These are phyloP conservation scores for Falco berigora DNA, from an alignment of 2,797 vertebrate genomes.

Conservation along the genomic window DNA sequence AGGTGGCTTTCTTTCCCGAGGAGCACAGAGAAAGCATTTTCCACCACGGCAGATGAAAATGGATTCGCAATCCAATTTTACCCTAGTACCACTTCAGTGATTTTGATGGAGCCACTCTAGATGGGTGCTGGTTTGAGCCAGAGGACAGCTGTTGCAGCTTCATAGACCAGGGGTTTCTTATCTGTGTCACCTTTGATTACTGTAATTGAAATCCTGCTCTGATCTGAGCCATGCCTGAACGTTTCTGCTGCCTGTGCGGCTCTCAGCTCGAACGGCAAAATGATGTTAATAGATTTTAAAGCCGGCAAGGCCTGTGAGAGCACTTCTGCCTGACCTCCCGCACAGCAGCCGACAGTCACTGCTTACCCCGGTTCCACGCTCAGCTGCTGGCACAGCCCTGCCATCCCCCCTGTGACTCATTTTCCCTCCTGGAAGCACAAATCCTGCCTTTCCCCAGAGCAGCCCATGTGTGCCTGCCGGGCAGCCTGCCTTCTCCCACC, in stretches of 20 bases:
- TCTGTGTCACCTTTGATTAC: slow-evolving; percentile 63
- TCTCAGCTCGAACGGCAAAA: neutral
- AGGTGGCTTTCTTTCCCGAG: neutral
- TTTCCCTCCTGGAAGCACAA: slow-evolving; percentile 8
- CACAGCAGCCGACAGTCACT: neutral
- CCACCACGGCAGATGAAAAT: neutral
- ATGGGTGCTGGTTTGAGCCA: slow-evolving; percentile 43
- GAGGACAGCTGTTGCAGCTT: slow-evolving; percentile 43
- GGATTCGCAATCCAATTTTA: slow-evolving; percentile 51
- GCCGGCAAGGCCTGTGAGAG: slow-evolving; percentile 15
- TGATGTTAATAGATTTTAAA: slow-evolving; percentile 49
- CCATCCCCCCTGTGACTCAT: neutral
- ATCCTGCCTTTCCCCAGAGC: neutral
- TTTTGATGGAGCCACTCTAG: slow-evolving; percentile 54
- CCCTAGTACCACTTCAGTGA: slow-evolving; percentile 42
- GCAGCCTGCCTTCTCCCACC: neutral
- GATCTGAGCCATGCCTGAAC: slow-evolving; percentile 5
- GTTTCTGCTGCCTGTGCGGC: slow-evolving; percentile 25
- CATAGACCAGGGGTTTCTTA: slow-evolving; percentile 55
- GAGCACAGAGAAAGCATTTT: neutral
- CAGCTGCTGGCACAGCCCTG: neutral
- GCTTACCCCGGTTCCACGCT: neutral
- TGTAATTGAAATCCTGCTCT: slow-evolving; percentile 61
- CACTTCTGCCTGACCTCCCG: slow-evolving; percentile 13
- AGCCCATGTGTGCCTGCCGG: accelerated